Percentiles rank a stretch among this genome's conserved stretches.
These are phyloP conservation scores for Rhinolophus ferrumequinum DNA, from an alignment of 2,113 vertebrate species.

Conservation along the genomic window DNA sequence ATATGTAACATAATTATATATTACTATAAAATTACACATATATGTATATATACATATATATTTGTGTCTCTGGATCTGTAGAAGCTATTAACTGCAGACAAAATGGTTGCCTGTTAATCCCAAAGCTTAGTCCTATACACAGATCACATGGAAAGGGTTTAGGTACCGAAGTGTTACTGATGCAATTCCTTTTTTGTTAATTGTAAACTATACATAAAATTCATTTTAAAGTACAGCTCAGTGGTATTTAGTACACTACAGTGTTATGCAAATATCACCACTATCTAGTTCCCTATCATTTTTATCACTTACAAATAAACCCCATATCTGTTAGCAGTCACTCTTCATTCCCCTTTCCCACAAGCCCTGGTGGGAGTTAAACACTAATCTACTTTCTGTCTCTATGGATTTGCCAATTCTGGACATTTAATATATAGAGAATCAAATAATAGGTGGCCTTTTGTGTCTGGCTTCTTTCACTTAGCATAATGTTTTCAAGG, in stretches of 20 bases:
- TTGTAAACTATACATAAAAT: conserved; percentile 16
- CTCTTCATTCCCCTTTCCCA: not conserved
- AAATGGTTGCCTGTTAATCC: not conserved
- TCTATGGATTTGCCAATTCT: conserved; percentile 11
- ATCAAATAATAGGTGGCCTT: not conserved
- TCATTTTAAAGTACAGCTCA: not conserved
- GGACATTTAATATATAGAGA: not conserved
- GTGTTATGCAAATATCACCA: not conserved
- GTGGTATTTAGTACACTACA: not conserved
- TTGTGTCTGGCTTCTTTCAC: conserved; percentile 32
- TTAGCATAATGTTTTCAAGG: not conserved
- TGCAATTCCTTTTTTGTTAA: not conserved
- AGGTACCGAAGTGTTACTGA: not conserved
- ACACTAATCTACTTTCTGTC: not conserved
- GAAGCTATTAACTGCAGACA: conserved; percentile 18
- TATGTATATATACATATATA: not conserved
- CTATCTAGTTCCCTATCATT: not conserved
- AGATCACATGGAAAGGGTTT: not conserved
- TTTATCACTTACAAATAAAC: not conserved
- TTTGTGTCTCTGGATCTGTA: not conserved
- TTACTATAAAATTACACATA: not conserved
- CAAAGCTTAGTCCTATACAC: not conserved
- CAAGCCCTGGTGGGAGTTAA: not conserved
- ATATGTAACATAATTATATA: not conserved
- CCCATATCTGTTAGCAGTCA: not conserved